Conservation (phyloP, 2,113 vertebrate species). For the Syrmaticus mikado region DNA sequence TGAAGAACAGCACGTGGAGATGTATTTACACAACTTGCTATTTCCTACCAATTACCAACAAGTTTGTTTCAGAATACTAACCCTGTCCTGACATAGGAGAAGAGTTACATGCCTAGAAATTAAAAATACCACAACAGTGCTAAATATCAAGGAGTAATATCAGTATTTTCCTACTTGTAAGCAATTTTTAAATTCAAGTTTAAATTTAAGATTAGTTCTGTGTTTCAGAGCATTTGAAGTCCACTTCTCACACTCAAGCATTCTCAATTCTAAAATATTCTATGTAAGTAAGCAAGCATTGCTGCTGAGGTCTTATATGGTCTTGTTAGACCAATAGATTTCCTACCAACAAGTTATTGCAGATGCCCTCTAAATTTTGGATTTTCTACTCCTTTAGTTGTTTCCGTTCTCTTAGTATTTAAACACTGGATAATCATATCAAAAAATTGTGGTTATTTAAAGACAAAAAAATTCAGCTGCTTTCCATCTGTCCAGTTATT, state of each 20-base stretch:
- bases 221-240: neutral
- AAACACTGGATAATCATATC: neutral
- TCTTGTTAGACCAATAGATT: neutral
- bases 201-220: neutral
- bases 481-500: neutral
- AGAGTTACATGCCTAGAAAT: neutral
- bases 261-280: neutral
- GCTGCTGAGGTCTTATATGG: neutral
- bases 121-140: fast-evolving
- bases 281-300: neutral
- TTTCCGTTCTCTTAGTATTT: fast-evolving
- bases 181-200: neutral
- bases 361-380: neutral
- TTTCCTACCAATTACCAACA: neutral
- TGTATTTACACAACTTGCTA: neutral
- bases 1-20: neutral
- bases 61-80: neutral
- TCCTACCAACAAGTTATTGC: neutral
- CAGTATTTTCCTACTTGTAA: neutral
- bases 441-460: neutral
- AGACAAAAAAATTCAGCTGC: neutral
- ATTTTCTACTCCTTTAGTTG: neutral
- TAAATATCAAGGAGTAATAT: neutral
- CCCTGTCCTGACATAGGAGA: neutral
- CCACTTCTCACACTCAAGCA: neutral